phyloP scores from a whole-genome alignment of 1,140 invertebrate species.

The Bombus soroeensis region DNA sequence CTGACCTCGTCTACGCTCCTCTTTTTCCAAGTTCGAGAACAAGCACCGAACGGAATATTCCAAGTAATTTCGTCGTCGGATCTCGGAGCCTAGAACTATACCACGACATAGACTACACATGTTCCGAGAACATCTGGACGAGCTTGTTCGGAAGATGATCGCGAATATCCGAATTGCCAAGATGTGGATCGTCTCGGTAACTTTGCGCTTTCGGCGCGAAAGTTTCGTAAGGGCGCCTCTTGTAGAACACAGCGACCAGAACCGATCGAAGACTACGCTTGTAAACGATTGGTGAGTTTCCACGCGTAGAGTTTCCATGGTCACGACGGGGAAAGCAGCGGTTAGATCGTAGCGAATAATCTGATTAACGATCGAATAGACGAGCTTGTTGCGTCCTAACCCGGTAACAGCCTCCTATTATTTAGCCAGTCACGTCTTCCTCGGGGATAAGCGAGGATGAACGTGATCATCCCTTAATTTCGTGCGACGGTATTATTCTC shows the following conservation, averaged over 20 bases:
- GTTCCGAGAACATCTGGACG: background rate
- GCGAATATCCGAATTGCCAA: background rate
- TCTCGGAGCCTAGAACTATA: background rate
- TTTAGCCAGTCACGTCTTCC: slow-evolving; percentile 61
- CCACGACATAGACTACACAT: no score
- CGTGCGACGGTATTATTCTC: slow-evolving; percentile 43
- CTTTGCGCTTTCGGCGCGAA: background rate
- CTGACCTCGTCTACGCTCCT: no score
- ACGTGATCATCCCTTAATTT: slow-evolving; percentile 65
- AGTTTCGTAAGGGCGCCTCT: background rate
- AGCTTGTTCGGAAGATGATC: background rate
- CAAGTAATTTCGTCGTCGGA: no score
- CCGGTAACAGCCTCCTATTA: slow-evolving; percentile 51
- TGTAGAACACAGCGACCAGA: background rate
- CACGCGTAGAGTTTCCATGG: background rate
- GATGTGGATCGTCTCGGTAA: no score
- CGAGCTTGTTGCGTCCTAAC: slow-evolving; percentile 37
- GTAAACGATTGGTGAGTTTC: background rate
- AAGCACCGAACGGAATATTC: background rate
- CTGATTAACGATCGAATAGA: slow-evolving; percentile 59
- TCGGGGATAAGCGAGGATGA: slow-evolving; percentile 50
- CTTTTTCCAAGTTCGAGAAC: no score
- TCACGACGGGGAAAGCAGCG: background rate
- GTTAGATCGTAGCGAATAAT: slow-evolving; percentile 27
- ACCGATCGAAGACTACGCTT: background rate